Base-by-base conservation (phyloP, 2,113 vertebrate genomes). In the Poecilia latipinna region DNA sequence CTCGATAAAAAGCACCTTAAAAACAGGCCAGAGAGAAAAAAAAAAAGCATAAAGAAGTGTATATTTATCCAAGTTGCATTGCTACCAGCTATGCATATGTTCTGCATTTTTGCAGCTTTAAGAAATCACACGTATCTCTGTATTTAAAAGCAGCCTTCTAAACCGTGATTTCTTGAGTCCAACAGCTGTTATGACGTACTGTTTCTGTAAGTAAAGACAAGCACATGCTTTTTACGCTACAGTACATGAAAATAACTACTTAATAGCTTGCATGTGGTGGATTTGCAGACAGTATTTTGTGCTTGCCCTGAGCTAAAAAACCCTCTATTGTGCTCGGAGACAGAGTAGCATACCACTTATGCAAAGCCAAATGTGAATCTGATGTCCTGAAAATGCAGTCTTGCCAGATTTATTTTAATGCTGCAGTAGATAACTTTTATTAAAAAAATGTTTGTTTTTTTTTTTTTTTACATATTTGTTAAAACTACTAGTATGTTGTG, bases 1-100 rank as follows among this genome's bases (percentile, higher is more conserved):
- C 87, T 80, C 84, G 22, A 86, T 86, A 78, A 86, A 88, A 86
- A 61, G 68, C 69, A 77, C 68, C 63, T 82, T 81, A 84, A 67
- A 83, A 81, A 85, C 61, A 82, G 33, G 6, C 19, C 57, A 63
- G 70, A 62, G 33, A 29, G 4, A 26, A 35, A 28, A 28, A 72
- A 1, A 35, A 28, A 72, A 1, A 35, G 75, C 72, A 73, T 77
- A 61, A 42, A 42, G 39, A 22, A 22, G 3, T 61, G 7, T 8
- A 71, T 65, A 68, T 29, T 7, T 35, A 78, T 57, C n/a, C 37
- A 63, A 63, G 35, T 54, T 65, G 12, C 12, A 69, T 66, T 63
- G 63, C 39, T 13, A 26, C 31, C 8, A 26, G 13, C 12, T 48
- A 12, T 51, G 2, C 31, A 24, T 57, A 33, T 62, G 4, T 44